Percentiles rank a stretch among this genome's conserved stretches.
Conservation (phyloP, 1,140 invertebrate species). For the Neodiprion lecontei region DNA sequence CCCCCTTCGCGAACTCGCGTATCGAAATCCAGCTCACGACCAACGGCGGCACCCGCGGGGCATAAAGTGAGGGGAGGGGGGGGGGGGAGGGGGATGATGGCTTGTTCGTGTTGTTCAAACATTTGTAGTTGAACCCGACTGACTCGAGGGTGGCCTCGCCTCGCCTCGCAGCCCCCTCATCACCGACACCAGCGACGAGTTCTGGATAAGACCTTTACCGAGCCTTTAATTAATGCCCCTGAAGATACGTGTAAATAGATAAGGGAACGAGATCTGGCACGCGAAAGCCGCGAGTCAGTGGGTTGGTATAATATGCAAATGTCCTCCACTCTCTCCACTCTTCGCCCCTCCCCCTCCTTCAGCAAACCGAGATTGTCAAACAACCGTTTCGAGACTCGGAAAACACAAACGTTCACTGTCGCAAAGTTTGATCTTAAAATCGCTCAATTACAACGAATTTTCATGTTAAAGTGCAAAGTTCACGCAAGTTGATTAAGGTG, state of each 20-base stretch:
- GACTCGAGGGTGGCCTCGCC: neutral
- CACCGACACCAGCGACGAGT: neutral
- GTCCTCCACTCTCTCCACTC: too few species aligned
- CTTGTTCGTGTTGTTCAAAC: slow-evolving; percentile 2
- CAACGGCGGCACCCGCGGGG: neutral
- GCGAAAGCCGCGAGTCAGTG: neutral
- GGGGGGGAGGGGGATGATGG: neutral
- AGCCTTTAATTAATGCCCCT: neutral
- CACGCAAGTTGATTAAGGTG: too few species aligned
- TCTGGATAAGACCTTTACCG: neutral
- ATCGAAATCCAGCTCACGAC: neutral
- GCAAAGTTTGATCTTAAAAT: too few species aligned
- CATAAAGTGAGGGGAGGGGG: too few species aligned
- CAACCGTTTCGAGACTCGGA: too few species aligned
- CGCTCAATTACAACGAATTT: too few species aligned
- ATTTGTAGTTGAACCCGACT: neutral
- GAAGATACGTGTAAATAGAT: neutral
- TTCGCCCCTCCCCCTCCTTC: too few species aligned
- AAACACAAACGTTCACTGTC: too few species aligned
- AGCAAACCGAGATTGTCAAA: too few species aligned
- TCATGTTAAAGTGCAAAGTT: too few species aligned
- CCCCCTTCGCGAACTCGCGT: neutral
- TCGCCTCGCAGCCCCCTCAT: too few species aligned
- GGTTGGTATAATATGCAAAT: too few species aligned
- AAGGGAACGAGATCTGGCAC: neutral